Conservation (phyloP, 2,888 invertebrate genomes). For the Agonopterix alstromeriana region DNA sequence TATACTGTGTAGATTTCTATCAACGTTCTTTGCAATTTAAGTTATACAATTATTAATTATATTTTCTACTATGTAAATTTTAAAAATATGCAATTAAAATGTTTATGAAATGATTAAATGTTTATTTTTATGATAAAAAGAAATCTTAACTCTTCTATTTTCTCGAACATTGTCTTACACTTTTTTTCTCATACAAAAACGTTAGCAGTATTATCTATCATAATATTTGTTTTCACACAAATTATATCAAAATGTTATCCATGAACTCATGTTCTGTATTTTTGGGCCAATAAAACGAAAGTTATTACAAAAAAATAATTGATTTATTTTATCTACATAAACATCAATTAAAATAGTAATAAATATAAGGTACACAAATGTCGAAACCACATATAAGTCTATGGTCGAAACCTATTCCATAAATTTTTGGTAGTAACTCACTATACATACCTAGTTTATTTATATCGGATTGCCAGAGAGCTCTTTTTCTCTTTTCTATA, state of each 20-base stretch:
- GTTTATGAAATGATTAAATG: conserved; percentile 19
- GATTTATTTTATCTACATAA: conserved; percentile 19
- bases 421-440: conserved; percentile 3
- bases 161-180: not conserved
- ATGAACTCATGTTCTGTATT: not conserved
- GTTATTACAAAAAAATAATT: conserved; percentile 5
- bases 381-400: no score
- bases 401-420: not conserved
- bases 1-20: conserved; percentile 4
- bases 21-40: conserved; percentile 16
- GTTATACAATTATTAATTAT: conserved; percentile 26
- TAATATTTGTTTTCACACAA: no score
- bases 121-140: conserved; percentile 4
- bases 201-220: no score
- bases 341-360: conserved; percentile 9
- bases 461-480: not conserved
- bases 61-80: conserved; percentile 23
- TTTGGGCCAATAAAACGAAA: conserved; percentile 1
- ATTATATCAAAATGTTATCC: no score
- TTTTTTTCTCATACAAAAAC: not conserved
- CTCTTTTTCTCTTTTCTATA: not conserved
- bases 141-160: not conserved
- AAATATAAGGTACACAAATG: conserved; percentile 6
- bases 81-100: conserved; percentile 27
- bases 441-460: not conserved